Percentiles rank a stretch among this genome's conserved stretches.
These are phyloP conservation scores for Tympanoctomys barrerae DNA, from an alignment of 2,797 vertebrate genomes.

Conservation along the genomic window DNA sequence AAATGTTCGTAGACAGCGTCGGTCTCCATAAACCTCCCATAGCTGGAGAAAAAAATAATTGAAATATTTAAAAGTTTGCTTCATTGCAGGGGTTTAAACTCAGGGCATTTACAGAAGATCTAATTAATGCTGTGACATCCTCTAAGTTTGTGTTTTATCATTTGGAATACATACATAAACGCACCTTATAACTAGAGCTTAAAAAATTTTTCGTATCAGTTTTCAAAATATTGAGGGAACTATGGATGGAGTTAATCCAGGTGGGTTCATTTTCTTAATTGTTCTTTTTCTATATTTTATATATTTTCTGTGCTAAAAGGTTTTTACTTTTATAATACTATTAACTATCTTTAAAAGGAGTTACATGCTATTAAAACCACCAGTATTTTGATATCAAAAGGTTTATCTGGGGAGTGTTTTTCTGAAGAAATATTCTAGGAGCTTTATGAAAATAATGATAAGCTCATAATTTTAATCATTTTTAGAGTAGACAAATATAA, in stretches of 20 bases:
- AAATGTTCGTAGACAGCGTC: conserved; percentile 96
- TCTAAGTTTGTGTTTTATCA: not conserved
- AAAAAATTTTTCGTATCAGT: not conserved
- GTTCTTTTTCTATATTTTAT: conserved; percentile 44
- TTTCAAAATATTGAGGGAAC: conserved; percentile 1
- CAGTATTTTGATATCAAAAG: conserved; percentile 50
- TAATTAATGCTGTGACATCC: not conserved
- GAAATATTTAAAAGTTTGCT: conserved; percentile 14
- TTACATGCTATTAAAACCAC: conserved; percentile 54
- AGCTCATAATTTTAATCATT: conserved; percentile 32
- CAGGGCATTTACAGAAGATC: not conserved
- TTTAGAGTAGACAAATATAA: not conserved
- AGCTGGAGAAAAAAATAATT: conserved; percentile 87
- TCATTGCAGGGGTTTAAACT: not conserved
- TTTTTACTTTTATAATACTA: conserved; percentile 47
- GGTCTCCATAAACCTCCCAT: conserved; percentile 97
- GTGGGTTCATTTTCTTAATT: conserved; percentile 34
- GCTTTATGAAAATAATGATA: not conserved
- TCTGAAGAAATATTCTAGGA: conserved; percentile 50
- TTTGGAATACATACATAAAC: not conserved
- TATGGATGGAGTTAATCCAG: not conserved
- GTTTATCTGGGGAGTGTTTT: conserved; percentile 10
- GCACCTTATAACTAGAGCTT: not conserved
- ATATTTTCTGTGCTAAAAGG: conserved; percentile 45
- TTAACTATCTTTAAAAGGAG: conserved; percentile 36